Conservation (phyloP, 2,113 vertebrate species). For the Mionectes macconnelli region DNA sequence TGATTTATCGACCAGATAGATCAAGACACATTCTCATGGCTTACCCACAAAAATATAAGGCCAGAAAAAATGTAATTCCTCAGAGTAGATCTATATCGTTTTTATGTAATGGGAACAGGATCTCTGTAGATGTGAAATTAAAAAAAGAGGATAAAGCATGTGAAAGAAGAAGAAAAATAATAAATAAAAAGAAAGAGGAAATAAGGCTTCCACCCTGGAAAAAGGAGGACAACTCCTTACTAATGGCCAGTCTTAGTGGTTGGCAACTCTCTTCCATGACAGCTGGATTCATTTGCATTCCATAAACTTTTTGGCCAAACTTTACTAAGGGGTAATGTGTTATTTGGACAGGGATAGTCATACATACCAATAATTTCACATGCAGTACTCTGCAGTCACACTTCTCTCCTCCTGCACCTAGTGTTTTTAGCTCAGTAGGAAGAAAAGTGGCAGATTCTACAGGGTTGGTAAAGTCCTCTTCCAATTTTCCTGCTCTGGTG, state of each 20-base stretch:
- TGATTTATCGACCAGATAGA: not conserved
- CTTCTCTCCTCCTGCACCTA: not conserved
- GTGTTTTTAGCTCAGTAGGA: not conserved
- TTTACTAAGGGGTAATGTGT: not conserved
- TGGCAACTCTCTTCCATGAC: not conserved
- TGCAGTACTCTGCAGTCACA: not conserved
- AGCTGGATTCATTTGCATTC: not conserved
- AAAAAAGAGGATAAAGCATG: not conserved
- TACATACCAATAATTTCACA: not conserved
- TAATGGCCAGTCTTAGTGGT: not conserved
- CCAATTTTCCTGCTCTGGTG: not conserved
- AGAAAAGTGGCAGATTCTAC: not conserved
- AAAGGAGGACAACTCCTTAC: not conserved
- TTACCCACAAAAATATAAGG: not conserved
- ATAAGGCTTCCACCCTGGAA: not conserved
- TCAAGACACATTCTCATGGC: not conserved
- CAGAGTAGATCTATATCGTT: not conserved
- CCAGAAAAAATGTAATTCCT: not conserved
- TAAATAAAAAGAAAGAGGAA: not conserved
- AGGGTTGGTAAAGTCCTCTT: not conserved
- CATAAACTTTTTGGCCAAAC: not conserved
- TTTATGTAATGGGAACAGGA: not conserved
- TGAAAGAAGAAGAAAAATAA: not conserved
- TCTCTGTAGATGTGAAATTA: not conserved
- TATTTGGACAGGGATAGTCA: not conserved